Evolutionary conservation across 2,888 invertebrate genomes (phyloP).

Genomic region (Sussaba pulchella): DNA sequence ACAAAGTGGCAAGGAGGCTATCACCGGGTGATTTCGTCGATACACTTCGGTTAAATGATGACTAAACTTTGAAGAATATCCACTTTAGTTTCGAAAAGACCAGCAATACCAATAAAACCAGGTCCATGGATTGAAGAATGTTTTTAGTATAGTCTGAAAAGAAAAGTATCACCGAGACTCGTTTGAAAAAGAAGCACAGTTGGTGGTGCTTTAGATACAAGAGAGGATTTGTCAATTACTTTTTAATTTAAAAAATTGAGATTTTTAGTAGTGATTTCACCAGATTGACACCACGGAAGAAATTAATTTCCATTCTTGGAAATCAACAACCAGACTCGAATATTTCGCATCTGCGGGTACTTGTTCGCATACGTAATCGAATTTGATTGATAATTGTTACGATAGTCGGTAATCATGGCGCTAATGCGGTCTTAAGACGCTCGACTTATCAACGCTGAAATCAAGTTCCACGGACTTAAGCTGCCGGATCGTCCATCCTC

Average conservation of each 20-base stretch:
- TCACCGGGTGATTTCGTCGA: background rate
- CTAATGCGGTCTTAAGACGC: background rate
- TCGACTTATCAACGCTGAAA: constrained; percentile 32
- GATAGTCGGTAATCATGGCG: constrained; percentile 70
- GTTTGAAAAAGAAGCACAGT: no score
- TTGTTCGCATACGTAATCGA: constrained; percentile 67
- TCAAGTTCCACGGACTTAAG: constrained; percentile 32
- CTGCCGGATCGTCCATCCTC: constrained; percentile 19
- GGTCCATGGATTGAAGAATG: no score
- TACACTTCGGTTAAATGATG: background rate
- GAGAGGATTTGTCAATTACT: no score
- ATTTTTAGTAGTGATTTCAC: no score
- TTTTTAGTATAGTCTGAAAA: no score
- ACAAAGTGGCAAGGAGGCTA: background rate
- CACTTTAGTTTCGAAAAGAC: no score
- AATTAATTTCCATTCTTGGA: constrained; percentile 69
- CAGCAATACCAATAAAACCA: no score
- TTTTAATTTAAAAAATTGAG: no score
- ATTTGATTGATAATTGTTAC: constrained; percentile 73
- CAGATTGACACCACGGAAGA: no score
- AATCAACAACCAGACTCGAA: constrained; percentile 3
- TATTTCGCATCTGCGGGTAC: constrained; percentile 1
- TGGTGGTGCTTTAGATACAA: no score
- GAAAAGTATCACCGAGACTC: no score
- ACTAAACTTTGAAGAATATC: no score